Evolutionary conservation across 2,888 invertebrate species (phyloP).

Genomic region (Dusona sp.): DNA sequence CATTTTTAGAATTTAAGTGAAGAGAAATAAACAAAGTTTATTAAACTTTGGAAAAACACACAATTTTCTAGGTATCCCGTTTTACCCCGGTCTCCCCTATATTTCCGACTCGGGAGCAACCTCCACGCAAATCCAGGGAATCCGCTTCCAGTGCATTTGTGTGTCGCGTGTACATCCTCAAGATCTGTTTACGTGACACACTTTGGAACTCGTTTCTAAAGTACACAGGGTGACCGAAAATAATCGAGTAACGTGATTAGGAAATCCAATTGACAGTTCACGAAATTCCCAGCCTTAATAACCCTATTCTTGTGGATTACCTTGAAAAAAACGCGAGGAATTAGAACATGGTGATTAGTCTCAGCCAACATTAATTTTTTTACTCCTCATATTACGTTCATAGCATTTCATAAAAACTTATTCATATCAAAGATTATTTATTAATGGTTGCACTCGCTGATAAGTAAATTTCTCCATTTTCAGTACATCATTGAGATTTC

Average conservation of each 20-base stretch:
- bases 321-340: neutral
- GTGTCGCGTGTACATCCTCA: neutral
- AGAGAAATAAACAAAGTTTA: too few species aligned
- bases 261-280: neutral
- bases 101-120: constrained; percentile 5
- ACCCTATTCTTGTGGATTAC: neutral
- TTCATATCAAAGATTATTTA: neutral
- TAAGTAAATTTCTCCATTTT: neutral
- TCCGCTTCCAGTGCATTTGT: constrained; percentile 1
- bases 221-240: neutral
- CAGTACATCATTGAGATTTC: neutral
- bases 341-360: neutral
- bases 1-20: too few species aligned
- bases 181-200: constrained; percentile 18
- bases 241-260: neutral
- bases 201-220: constrained; percentile 15
- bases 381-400: neutral
- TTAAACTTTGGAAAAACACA: too few species aligned
- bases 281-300: neutral
- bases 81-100: too few species aligned
- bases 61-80: too few species aligned
- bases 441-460: neutral
- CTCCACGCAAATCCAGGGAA: constrained; percentile 11
- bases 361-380: neutral
- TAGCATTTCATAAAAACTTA: neutral